Conservation (phyloP, 2,797 vertebrate species). For the Malurus leucopterus region DNA sequence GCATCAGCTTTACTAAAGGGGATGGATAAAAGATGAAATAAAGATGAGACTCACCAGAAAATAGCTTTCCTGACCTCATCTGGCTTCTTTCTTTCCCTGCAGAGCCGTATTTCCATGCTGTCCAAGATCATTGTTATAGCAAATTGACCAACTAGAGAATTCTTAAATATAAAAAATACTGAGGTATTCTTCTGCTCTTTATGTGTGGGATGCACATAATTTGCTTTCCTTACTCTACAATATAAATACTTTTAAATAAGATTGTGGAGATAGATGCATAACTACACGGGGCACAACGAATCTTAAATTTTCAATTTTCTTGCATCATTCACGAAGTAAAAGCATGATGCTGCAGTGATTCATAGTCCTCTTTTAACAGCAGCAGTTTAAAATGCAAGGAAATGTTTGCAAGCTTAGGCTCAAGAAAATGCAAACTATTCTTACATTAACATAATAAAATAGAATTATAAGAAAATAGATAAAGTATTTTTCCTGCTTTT, state of each 20-base stretch:
- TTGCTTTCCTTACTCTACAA: neutral
- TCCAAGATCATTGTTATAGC: neutral
- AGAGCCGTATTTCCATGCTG: neutral
- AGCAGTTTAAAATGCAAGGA: neutral
- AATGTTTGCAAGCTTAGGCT: neutral
- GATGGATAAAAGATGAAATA: conserved; percentile 10
- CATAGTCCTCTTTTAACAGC: neutral
- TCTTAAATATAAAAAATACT: neutral
- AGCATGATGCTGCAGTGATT: neutral
- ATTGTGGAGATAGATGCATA: neutral
- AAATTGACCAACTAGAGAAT: neutral
- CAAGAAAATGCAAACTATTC: neutral
- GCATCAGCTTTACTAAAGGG: neutral
- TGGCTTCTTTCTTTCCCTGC: neutral
- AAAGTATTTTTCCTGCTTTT: neutral
- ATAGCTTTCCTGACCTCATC: conserved; percentile 26
- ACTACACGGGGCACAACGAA: neutral
- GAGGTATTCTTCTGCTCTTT: neutral
- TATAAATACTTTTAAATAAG: neutral
- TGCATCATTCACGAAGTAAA: neutral
- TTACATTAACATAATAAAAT: neutral
- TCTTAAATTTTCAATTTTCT: neutral
- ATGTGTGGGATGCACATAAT: neutral
- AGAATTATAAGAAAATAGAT: neutral
- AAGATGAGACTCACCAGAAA: conserved; percentile 23